Percentiles rank a stretch among this genome's conserved stretches.
Conservation (phyloP, 2,797 vertebrate species). For the Acipenser oxyrinchus region DNA sequence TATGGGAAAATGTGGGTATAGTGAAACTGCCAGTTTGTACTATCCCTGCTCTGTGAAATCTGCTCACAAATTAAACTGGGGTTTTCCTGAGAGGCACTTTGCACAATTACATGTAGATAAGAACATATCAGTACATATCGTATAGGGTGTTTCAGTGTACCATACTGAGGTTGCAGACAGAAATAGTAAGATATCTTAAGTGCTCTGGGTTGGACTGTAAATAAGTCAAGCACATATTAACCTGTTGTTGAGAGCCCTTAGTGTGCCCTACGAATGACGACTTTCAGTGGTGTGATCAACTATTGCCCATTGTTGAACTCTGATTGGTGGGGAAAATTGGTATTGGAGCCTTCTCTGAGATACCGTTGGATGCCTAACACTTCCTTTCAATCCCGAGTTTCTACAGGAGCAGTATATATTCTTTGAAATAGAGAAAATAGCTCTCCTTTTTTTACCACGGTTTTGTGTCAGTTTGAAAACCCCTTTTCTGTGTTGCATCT, state of each 20-base stretch:
- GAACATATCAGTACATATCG: neutral
- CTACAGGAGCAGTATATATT: too few species aligned
- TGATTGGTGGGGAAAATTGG: constrained; percentile 1
- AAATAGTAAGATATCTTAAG: neutral
- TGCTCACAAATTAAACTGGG: neutral
- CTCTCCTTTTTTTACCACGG: too few species aligned
- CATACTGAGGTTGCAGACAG: neutral
- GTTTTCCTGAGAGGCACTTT: neutral
- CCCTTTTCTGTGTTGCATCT: too few species aligned
- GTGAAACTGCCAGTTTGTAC: neutral
- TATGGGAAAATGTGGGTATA: neutral
- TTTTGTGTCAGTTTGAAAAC: too few species aligned
- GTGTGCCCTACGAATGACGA: neutral
- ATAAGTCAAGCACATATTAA: neutral
- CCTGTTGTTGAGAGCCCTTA: neutral
- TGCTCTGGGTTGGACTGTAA: neutral
- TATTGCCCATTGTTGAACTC: neutral
- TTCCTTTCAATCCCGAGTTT: too few species aligned
- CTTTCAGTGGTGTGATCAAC: neutral
- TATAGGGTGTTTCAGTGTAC: neutral
- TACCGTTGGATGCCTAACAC: too few species aligned
- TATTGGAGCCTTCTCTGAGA: neutral
- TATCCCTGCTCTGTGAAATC: neutral
- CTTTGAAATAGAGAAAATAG: too few species aligned
- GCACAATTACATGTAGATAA: too few species aligned